Percentiles rank a stretch among this genome's conserved stretches.
Conservation (phyloP, 2,113 vertebrate species). For the Corythaixoides concolor region DNA sequence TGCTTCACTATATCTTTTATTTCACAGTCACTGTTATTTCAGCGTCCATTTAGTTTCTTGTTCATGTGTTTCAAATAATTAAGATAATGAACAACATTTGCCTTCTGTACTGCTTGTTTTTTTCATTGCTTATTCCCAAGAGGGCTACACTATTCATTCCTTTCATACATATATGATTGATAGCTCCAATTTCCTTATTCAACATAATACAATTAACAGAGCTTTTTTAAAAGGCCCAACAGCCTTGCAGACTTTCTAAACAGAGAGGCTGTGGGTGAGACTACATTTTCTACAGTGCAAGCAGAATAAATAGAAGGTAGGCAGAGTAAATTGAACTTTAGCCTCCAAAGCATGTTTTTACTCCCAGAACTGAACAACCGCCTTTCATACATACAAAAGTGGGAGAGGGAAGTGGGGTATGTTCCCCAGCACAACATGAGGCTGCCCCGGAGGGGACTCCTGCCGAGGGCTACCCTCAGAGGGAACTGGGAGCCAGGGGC, state of each 20-base stretch:
- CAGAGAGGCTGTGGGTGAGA: not conserved
- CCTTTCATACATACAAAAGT: not conserved
- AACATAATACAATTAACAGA: not conserved
- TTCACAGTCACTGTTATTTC: not conserved
- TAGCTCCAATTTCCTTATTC: not conserved
- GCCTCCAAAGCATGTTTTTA: not conserved
- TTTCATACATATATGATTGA: not conserved
- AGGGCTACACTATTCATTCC: not conserved
- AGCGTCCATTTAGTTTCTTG: not conserved
- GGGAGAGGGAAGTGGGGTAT: not conserved
- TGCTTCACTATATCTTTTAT: not conserved
- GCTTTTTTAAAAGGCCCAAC: not conserved
- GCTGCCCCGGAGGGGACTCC: not conserved
- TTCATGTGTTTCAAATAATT: not conserved
- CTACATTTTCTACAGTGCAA: not conserved
- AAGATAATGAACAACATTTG: not conserved
- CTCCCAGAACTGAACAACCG: not conserved
- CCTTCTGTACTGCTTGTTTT: not conserved
- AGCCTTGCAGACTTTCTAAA: not conserved
- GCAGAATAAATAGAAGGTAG: conserved; percentile 9
- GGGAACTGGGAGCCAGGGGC: not conserved
- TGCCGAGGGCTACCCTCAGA: not conserved
- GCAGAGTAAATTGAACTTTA: conserved; percentile 22
- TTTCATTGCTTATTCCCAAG: not conserved
- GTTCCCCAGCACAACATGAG: accelerated